Evolutionary conservation across 2,888 invertebrate species (phyloP).

Genomic region (Agelastica alni): DNA sequence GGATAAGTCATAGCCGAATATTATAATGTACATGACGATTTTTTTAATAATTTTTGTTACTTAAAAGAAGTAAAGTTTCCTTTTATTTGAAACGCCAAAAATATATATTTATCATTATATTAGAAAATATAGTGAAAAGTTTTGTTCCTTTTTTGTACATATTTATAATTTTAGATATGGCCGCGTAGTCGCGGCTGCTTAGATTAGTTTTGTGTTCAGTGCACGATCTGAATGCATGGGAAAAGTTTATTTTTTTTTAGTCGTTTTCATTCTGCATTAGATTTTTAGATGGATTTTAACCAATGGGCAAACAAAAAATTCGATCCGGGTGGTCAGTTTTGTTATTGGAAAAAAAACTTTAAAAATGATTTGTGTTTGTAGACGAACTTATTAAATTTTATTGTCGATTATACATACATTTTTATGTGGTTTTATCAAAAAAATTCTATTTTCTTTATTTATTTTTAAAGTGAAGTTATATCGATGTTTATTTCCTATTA

Average conservation of each 20-base stretch:
- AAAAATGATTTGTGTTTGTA: too few species aligned
- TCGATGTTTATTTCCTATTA: too few species aligned
- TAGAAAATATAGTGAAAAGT: constrained; percentile 54
- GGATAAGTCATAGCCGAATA: background rate
- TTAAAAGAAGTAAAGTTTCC: constrained; percentile 55
- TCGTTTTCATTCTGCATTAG: constrained; percentile 45
- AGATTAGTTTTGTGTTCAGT: constrained; percentile 38
- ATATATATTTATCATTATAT: constrained; percentile 54
- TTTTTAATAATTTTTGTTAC: constrained; percentile 53
- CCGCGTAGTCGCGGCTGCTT: constrained; percentile 34
- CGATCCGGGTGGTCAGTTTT: too few species aligned
- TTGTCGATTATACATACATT: too few species aligned
- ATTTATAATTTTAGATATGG: constrained; percentile 44
- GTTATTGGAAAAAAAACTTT: too few species aligned
- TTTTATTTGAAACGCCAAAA: constrained; percentile 58
- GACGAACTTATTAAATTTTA: too few species aligned
- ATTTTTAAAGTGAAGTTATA: too few species aligned
- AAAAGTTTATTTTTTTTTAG: constrained; percentile 42
- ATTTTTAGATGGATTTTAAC: constrained; percentile 26
- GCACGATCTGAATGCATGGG: constrained; percentile 38
- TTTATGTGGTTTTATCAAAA: too few species aligned
- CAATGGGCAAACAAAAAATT: too few species aligned
- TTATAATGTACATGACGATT: constrained; percentile 46
- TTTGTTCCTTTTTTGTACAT: constrained; percentile 58
- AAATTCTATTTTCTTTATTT: too few species aligned